Conservation (phyloP, 1,140 invertebrate genomes). For the Leptonema lineaticorne region DNA sequence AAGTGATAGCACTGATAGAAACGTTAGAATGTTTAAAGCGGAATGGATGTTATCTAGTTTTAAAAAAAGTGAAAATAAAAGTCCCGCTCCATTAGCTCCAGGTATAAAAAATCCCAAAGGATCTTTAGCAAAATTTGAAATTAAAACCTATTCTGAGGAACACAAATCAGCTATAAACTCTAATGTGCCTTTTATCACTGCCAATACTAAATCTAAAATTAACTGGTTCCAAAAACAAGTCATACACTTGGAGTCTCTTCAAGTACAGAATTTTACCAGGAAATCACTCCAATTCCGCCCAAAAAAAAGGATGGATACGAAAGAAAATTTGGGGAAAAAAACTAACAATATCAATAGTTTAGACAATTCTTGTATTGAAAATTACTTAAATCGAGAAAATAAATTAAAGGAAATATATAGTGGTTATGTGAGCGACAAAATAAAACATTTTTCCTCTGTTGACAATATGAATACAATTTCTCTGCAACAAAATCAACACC, state of each 20-base stretch:
- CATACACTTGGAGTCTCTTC: constrained; percentile 46
- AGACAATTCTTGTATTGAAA: not conserved
- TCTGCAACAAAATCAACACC: no score
- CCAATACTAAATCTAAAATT: constrained; percentile 53
- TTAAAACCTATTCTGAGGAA: constrained; percentile 51
- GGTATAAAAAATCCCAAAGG: constrained; percentile 24
- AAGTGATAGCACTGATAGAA: not conserved
- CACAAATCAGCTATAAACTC: constrained; percentile 33
- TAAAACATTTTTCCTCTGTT: constrained; percentile 49
- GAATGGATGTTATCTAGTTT: not conserved
- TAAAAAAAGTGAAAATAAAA: constrained; percentile 24
- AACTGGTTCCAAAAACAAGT: constrained; percentile 56
- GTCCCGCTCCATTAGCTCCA: constrained; percentile 36
- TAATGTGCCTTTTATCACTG: constrained; percentile 46
- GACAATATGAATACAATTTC: not conserved
- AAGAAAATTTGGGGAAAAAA: constrained; percentile 31
- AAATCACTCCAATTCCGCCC: constrained; percentile 28
- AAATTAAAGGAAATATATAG: constrained; percentile 41
- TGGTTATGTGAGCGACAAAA: constrained; percentile 52
- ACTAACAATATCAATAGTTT: not conserved
- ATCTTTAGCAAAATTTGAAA: constrained; percentile 51
- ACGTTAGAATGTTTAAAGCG: no score
- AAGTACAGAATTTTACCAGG: constrained; percentile 45
- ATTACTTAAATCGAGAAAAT: constrained; percentile 4
- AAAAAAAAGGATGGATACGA: constrained; percentile 27